phyloP scores from a whole-genome alignment of 2,888 invertebrate species.

The Lasioglossum villosulum region DNA sequence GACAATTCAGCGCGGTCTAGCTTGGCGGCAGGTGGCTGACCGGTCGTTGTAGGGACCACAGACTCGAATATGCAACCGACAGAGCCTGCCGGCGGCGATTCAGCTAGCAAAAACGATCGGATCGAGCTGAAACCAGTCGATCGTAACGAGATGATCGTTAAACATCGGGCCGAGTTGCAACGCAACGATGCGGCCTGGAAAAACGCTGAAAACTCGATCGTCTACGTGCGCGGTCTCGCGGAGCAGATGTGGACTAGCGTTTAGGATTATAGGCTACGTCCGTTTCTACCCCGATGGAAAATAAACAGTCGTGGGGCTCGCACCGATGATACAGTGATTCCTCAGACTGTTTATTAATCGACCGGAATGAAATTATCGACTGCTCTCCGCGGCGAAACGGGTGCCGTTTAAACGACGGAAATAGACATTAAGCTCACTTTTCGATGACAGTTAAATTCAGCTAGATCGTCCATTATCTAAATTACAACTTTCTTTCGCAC shows the following conservation, averaged over 20 bases:
- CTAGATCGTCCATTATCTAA: background rate
- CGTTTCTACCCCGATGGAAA: background rate
- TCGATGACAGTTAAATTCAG: background rate
- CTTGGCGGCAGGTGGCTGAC: conserved; percentile 23
- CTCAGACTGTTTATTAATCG: conserved; percentile 16
- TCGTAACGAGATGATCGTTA: conserved; percentile 58
- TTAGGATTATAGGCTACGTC: background rate
- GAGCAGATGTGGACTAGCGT: conserved; percentile 13
- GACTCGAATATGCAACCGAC: conserved; percentile 25
- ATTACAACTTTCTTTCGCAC: no score
- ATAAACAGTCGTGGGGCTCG: background rate
- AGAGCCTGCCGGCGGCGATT: conserved; percentile 28
- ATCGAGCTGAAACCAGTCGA: conserved; percentile 49
- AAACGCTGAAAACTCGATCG: conserved; percentile 22
- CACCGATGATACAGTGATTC: background rate
- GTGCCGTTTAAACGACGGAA: conserved; percentile 36
- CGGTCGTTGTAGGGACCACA: conserved; percentile 8
- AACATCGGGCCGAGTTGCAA: conserved; percentile 24
- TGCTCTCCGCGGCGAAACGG: background rate
- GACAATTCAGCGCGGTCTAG: conserved; percentile 38
- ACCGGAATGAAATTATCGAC: conserved; percentile 8
- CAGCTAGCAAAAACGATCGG: conserved; percentile 34
- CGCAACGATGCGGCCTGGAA: background rate
- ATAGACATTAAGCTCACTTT: background rate
- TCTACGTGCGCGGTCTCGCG: background rate